Evolutionary conservation across 2,797 vertebrate genomes (phyloP), one percentile per base, ranked within the genome.

Genomic region (Alauda arvensis): DNA sequence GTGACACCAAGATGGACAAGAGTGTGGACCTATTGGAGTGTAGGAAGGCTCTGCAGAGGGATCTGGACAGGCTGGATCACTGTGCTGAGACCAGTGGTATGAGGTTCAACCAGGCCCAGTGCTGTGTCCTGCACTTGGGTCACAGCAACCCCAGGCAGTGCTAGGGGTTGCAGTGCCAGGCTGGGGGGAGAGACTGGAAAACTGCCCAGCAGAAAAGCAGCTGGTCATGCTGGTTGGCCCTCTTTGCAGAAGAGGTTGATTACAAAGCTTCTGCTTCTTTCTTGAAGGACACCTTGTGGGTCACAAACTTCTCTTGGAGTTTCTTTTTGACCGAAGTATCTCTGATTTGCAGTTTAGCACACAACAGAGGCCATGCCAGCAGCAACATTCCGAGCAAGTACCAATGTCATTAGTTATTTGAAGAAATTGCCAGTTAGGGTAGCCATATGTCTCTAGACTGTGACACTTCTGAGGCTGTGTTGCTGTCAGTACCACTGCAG

Each of bases 371-470:
- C 15, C 37, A 18, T 53, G 53, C 10, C 57, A 10, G 6, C 34
- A 57, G 60, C 4, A 1, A 19, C 18, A 39, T 59, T 39, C 24
- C 28, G 42, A 92, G 52, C 37, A 59, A 61, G 65, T 9, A 77
- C 29, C 33, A 55, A 65, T 0, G 0, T 31, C 48, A 34, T 45
- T 42, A 71, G 37, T 46, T 71, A 53, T 46, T 9, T 69, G 55
- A 83, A 57, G 39, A 70, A 77, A 67, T 24, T 69, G 17, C 33
- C 52, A 55, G 40, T 18, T 45, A 37, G 29, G 9, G 21, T 48
- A 85, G n/a, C 51, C 0, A 0, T 56, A 23, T 5, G 12, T 52
- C 63, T 48, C 40, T 53, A 45, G 25, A 31, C n/a, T 28, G 55
- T 65, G 75, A 68, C 56, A 10, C 17, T 43, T 48, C 48, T 37